Percentiles rank a stretch among this genome's conserved stretches.
Evolutionary conservation across 2,888 invertebrate species (phyloP).

Genomic region (Drosophila koepferae): DNA sequence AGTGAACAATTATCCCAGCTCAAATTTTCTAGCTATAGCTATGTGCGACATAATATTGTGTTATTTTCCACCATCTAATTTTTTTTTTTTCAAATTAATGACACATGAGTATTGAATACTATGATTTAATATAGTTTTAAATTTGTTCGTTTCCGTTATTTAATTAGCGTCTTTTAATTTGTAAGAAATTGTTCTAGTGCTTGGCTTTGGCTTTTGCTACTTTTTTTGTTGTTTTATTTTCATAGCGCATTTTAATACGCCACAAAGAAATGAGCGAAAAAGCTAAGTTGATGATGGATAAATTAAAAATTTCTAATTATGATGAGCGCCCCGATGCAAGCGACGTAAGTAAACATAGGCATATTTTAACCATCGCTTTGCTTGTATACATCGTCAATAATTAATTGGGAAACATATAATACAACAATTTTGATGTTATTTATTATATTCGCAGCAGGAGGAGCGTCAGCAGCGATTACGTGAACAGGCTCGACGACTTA

Average conservation of each 20-base stretch:
- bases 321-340: conserved; percentile 76
- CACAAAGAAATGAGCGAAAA: conserved; percentile 86
- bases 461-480: conserved; percentile 94
- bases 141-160: conserved; percentile 29
- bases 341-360: conserved; percentile 82
- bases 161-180: conserved; percentile 30
- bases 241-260: conserved; percentile 85
- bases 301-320: conserved; percentile 82
- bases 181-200: conserved; percentile 61
- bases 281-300: conserved; percentile 85
- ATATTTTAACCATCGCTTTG: conserved; percentile 10
- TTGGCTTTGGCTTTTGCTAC: conserved; percentile 55
- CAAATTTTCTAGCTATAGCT: neutral
- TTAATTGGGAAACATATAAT: neutral
- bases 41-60: neutral
- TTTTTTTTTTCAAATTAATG: neutral
- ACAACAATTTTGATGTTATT: neutral
- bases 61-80: neutral
- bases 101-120: neutral
- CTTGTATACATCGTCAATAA: conserved; percentile 11
- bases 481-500: conserved; percentile 94
- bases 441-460: conserved; percentile 86
- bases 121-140: conserved; percentile 1
- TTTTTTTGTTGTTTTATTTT: conserved; percentile 45
- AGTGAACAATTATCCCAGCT: conserved; percentile 75